A percentile compares a stretch with the other conserved stretches of the same genome.
These are phyloP conservation scores for Epicampocera succincta DNA, from an alignment of 2,888 invertebrate genomes.

Conservation along the genomic window DNA sequence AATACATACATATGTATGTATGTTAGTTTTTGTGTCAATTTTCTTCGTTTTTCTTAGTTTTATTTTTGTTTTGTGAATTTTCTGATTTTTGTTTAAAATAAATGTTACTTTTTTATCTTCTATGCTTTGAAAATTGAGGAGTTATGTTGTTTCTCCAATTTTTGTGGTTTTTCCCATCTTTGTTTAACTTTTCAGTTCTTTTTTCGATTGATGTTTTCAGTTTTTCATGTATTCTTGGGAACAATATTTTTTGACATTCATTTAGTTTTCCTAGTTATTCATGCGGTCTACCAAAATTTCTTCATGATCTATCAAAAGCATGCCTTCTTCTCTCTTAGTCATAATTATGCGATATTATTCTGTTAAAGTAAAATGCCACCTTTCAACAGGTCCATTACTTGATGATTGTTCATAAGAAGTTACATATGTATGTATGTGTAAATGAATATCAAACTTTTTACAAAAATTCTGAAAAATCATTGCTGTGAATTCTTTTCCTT, in stretches of 20 bases:
- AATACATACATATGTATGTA: too few relatives aligned
- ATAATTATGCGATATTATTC: neutral
- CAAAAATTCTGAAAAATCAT: conserved; percentile 66
- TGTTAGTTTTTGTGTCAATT: too few relatives aligned
- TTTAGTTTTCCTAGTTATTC: neutral
- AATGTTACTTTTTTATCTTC: neutral
- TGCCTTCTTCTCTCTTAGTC: neutral
- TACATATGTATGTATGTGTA: too few relatives aligned
- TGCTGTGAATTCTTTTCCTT: conserved; percentile 30
- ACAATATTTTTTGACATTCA: neutral
- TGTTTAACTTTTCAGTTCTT: neutral
- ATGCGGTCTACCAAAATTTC: neutral
- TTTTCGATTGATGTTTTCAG: neutral
- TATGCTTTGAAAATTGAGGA: neutral
- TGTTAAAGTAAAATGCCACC: neutral
- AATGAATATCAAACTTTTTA: conserved; percentile 45
- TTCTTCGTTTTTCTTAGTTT: too few relatives aligned
- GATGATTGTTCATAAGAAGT: conserved; percentile 62
- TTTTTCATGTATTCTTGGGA: neutral
- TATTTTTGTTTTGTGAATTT: too few relatives aligned
- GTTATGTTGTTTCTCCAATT: neutral
- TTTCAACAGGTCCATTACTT: conserved; percentile 28
- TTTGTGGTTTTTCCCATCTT: too few relatives aligned
- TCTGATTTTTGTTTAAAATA: too few relatives aligned
- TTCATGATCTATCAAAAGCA: neutral